These are phyloP conservation scores for Xylocopa sonorina DNA, from an alignment of 1,140 invertebrate species.

Conservation along the genomic window DNA sequence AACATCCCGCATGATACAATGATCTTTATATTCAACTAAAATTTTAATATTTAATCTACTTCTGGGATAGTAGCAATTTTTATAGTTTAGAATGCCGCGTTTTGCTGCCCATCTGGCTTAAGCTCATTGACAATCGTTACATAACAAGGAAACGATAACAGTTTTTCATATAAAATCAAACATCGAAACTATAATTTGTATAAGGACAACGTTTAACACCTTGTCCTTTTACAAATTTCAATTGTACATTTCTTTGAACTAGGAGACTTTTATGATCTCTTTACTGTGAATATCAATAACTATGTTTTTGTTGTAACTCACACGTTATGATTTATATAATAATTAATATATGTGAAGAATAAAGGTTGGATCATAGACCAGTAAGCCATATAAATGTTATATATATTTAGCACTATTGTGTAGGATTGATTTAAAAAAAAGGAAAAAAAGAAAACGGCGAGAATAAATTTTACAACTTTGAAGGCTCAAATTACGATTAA, in stretches of 20 bases:
- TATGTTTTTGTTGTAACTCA: conserved; percentile 50
- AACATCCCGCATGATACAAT: conserved; percentile 16
- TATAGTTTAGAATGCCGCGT: conserved; percentile 32
- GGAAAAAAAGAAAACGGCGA: too few relatives aligned
- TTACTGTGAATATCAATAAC: conserved; percentile 66
- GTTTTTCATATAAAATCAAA: conserved; percentile 72
- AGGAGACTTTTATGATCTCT: conserved; percentile 73
- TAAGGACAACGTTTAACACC: conserved; percentile 56
- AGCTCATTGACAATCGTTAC: conserved; percentile 74
- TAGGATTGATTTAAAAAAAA: conserved; percentile 41
- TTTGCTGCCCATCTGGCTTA: conserved; percentile 68
- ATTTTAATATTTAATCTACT: conserved; percentile 6
- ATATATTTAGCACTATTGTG: conserved; percentile 14
- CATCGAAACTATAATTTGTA: conserved; percentile 72
- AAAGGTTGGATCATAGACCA: conserved; percentile 54
- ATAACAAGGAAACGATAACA: conserved; percentile 60
- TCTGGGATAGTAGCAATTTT: conserved; percentile 39
- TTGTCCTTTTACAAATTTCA: conserved; percentile 65
- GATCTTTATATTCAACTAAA: conserved; percentile 4
- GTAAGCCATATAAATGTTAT: conserved; percentile 21
- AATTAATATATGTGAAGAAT: conserved; percentile 55
- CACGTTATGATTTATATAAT: conserved; percentile 60
- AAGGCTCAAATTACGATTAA: conserved; percentile 43
- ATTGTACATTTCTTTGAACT: conserved; percentile 71
- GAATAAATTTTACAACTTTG: conserved; percentile 22